phyloP scores from a whole-genome alignment of 2,113 vertebrate genomes.

The Odocoileus hemionus region DNA sequence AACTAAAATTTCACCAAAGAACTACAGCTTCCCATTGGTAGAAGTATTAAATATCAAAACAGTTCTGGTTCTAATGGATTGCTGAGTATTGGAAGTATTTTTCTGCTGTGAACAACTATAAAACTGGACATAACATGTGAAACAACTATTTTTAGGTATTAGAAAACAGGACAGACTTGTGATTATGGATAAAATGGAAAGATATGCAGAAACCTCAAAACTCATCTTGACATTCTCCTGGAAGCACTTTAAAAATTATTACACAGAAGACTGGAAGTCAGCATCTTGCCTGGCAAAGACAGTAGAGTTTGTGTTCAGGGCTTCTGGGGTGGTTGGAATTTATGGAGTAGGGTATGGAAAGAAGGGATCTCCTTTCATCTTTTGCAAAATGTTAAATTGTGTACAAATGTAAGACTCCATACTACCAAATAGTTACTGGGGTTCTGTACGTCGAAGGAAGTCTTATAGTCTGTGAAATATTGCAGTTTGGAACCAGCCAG shows the following conservation, averaged over 20 bases:
- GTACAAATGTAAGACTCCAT: not conserved
- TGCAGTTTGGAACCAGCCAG: not conserved
- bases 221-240: not conserved
- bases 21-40: not conserved
- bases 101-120: not conserved
- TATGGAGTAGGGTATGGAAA: not conserved
- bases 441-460: not conserved
- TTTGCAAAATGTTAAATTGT: not conserved
- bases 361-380: not conserved
- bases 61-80: not conserved
- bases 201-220: not conserved
- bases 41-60: not conserved
- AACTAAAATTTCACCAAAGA: not conserved
- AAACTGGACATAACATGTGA: not conserved
- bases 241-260: not conserved
- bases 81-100: not conserved
- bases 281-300: not conserved
- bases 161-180: not conserved
- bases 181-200: not conserved
- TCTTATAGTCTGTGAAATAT: not conserved
- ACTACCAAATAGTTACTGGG: not conserved
- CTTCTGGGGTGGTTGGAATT: not conserved
- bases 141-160: not conserved
- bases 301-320: not conserved
- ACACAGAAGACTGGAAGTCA: not conserved